Conservation (phyloP, 2,797 vertebrate species). For the Picus viridis region DNA sequence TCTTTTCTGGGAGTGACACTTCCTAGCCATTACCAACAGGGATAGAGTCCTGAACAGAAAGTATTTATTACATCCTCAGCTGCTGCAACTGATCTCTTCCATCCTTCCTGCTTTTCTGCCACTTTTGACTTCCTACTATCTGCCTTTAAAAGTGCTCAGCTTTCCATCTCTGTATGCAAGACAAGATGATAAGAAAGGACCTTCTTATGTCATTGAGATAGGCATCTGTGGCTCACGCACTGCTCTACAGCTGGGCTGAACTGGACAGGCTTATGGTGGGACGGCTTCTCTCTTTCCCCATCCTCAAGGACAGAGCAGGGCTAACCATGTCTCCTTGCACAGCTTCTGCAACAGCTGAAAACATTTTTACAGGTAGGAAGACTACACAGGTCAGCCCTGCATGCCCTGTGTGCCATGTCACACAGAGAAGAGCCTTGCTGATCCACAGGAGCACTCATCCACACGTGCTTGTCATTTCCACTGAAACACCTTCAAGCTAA, state of each 20-base stretch:
- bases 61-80: not conserved
- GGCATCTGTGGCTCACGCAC: not conserved
- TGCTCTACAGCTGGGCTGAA: not conserved
- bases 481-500: accelerated
- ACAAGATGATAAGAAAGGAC: not conserved
- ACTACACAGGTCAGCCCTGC: not conserved
- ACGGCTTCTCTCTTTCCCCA: not conserved
- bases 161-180: not conserved
- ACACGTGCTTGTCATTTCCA: not conserved
- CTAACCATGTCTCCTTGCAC: not conserved
- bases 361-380: not conserved
- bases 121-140: not conserved
- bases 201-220: not conserved
- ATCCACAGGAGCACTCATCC: not conserved
- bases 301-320: not conserved
- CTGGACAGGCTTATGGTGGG: not conserved
- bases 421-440: not conserved
- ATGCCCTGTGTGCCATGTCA: accelerated
- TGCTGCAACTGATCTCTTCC: not conserved
- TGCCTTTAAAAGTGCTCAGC: not conserved
- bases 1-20: not conserved
- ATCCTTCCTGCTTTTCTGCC: not conserved
- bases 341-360: not conserved
- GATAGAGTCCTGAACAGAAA: not conserved
- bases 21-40: not conserved